Percentiles rank a stretch among this genome's conserved stretches.
These are phyloP conservation scores for Theropithecus gelada DNA, from an alignment of 2,113 vertebrate species.

Conservation along the genomic window DNA sequence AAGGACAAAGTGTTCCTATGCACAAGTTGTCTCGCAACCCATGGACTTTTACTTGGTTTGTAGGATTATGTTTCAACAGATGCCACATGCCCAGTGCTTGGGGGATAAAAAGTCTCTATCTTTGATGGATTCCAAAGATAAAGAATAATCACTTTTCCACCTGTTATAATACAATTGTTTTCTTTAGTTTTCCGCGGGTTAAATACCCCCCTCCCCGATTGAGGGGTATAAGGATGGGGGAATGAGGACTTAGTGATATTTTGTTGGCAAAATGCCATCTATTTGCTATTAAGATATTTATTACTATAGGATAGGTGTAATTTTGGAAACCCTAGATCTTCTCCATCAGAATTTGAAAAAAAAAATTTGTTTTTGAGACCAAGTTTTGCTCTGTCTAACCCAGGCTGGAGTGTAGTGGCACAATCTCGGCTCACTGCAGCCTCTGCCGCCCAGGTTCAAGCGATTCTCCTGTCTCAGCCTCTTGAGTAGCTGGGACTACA, in stretches of 20 bases:
- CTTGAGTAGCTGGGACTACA: no score
- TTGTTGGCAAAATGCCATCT: constrained; percentile 24
- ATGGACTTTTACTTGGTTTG: constrained; percentile 38
- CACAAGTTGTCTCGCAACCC: constrained; percentile 21
- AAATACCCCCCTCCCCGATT: background rate
- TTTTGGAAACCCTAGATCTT: constrained; percentile 71
- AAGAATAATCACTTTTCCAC: constrained; percentile 64
- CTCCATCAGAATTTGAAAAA: constrained; percentile 17
- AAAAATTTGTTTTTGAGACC: no score
- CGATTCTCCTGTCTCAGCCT: no score
- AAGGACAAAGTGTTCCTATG: constrained; percentile 40
- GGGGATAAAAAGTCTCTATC: constrained; percentile 56
- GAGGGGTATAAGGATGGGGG: background rate
- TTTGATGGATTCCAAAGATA: constrained; percentile 70
- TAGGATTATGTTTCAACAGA: constrained; percentile 73
- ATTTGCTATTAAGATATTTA: constrained; percentile 47
- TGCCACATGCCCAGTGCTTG: constrained; percentile 47
- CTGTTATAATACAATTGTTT: constrained; percentile 30
- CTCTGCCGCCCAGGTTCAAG: no score
- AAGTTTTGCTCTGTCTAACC: no score
- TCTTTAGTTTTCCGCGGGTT: constrained; percentile 38
- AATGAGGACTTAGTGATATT: background rate
- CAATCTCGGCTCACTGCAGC: no score
- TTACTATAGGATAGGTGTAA: constrained; percentile 10
- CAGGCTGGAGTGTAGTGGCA: no score